These are phyloP conservation scores for Malacoraja senta DNA, from an alignment of 2,797 vertebrate species.

Conservation along the genomic window DNA sequence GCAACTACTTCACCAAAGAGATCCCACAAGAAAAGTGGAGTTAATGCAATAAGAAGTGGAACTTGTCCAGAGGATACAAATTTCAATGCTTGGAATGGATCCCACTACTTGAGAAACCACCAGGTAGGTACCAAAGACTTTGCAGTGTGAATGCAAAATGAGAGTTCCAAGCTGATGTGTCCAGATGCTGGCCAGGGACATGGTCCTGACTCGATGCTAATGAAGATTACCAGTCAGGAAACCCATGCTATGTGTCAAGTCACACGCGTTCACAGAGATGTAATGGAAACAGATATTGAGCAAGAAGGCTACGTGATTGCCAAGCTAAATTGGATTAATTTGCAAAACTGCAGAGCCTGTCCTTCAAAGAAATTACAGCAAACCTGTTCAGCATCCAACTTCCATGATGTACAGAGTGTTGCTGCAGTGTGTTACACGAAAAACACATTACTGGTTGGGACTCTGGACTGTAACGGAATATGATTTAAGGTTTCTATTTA, in stretches of 20 bases:
- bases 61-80: background rate
- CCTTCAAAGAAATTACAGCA: background rate
- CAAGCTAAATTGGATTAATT: background rate
- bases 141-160: background rate
- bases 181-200: background rate
- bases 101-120: background rate
- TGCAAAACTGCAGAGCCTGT: background rate
- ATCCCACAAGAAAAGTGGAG: background rate
- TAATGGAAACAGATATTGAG: background rate
- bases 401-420: background rate
- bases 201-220: background rate
- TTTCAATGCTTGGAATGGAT: background rate
- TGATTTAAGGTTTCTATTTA: slow-evolving; percentile 58
- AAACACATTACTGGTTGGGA: slow-evolving; percentile 39
- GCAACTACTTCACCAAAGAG: background rate
- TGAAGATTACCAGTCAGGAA: background rate
- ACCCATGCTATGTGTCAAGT: background rate
- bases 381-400: background rate
- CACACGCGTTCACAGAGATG: background rate
- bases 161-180: background rate
- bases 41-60: background rate
- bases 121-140: background rate
- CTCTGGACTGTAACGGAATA: slow-evolving; percentile 48
- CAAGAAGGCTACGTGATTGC: background rate
- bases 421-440: slow-evolving; percentile 38